Percentiles rank a stretch among this genome's conserved stretches.
These are phyloP conservation scores for Athetis lepigone DNA, from an alignment of 2,888 invertebrate species.

Conservation along the genomic window DNA sequence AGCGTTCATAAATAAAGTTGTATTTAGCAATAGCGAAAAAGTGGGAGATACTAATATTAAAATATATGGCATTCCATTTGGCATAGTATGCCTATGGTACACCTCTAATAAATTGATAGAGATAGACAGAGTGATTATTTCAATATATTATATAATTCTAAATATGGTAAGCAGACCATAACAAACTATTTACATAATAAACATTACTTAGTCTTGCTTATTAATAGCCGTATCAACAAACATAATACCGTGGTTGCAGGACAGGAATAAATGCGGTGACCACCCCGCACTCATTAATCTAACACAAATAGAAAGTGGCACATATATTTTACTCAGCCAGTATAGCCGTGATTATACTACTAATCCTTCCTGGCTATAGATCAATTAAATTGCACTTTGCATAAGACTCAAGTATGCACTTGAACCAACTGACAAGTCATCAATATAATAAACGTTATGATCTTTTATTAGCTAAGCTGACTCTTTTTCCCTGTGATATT, in stretches of 20 bases:
- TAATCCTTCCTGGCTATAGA: conserved; percentile 49
- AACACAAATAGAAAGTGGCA: conserved; percentile 64
- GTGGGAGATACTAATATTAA: no score
- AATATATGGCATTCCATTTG: no score
- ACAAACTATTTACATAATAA: not conserved
- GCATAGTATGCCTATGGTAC: no score
- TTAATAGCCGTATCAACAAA: conserved; percentile 32
- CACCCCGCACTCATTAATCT: conserved; percentile 56
- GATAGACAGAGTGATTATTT: no score
- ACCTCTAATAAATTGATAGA: no score
- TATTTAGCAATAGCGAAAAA: no score
- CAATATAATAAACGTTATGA: conserved; percentile 1
- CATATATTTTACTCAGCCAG: conserved; percentile 50
- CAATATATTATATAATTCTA: no score
- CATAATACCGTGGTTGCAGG: conserved; percentile 21
- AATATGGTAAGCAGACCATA: not conserved
- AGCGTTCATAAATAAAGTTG: not conserved
- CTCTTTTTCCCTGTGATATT: not conserved
- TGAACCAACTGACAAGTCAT: conserved; percentile 12
- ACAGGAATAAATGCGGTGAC: conserved; percentile 51
- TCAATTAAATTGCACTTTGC: conserved; percentile 48
- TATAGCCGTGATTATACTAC: conserved; percentile 28
- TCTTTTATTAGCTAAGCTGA: no score
- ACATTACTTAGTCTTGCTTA: conserved; percentile 15
- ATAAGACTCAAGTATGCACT: conserved; percentile 4